Evolutionary conservation across 2,797 vertebrate genomes (phyloP).

Genomic region (Enteromius treurensis): DNA sequence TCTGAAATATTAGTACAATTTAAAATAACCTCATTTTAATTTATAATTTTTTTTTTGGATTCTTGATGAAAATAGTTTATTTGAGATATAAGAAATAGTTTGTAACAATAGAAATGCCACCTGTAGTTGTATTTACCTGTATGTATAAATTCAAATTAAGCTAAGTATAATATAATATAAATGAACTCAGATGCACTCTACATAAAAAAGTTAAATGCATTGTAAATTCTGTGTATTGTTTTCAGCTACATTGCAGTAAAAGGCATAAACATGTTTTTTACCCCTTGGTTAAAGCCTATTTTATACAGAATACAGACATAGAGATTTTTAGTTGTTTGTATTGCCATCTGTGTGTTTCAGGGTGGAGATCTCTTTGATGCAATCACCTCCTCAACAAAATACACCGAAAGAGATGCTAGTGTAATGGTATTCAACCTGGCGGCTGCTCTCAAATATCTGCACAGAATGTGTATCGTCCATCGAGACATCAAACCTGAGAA

Average conservation of each 20-base stretch:
- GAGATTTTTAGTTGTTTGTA: neutral
- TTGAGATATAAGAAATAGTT: neutral
- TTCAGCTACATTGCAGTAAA: neutral
- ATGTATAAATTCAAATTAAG: neutral
- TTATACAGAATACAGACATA: too few relatives aligned
- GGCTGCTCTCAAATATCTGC: conserved; percentile 91
- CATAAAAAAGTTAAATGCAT: neutral
- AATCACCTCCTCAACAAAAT: conserved; percentile 96
- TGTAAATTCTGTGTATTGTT: neutral
- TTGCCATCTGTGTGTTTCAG: conserved; percentile 67
- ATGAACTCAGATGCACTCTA: neutral
- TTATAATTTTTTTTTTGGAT: neutral
- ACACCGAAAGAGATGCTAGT: conserved; percentile 92
- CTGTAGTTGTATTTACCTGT: neutral
- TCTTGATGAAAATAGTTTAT: neutral
- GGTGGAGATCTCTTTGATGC: conserved; percentile 96
- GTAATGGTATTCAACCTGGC: conserved; percentile 94
- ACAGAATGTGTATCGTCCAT: conserved; percentile 91
- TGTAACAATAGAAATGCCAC: neutral
- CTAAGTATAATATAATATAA: neutral
- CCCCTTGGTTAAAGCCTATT: neutral
- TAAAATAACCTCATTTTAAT: neutral
- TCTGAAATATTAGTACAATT: neutral
- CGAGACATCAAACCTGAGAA: conserved; percentile 98
- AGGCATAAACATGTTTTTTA: neutral